Percentiles rank a stretch among this genome's conserved stretches.
phyloP scores from a whole-genome alignment of 2,113 vertebrate genomes.

The Spilogale gracilis region DNA sequence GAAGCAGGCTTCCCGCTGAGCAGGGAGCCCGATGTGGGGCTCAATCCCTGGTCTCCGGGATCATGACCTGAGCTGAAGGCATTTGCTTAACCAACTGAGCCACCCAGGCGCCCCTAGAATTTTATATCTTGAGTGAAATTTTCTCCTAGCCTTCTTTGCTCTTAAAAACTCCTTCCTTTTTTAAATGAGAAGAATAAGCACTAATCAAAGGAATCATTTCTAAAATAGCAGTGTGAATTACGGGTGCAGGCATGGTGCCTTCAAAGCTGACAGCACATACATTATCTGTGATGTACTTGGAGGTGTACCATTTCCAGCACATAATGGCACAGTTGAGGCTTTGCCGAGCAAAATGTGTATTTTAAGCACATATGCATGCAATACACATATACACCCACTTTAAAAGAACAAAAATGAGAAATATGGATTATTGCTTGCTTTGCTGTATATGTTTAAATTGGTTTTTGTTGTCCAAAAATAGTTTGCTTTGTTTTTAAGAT shows the following conservation, averaged over 20 bases:
- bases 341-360: constrained; percentile 34
- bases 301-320: constrained; percentile 22
- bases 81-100: too few species aligned
- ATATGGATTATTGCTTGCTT: constrained; percentile 1
- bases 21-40: too few species aligned
- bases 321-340: background rate
- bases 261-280: background rate
- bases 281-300: background rate
- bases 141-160: constrained; percentile 48
- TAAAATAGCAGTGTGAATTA: background rate
- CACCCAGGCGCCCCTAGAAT: too few species aligned
- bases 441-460: constrained; percentile 53
- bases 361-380: background rate
- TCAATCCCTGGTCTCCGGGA: too few species aligned
- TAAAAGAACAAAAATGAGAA: background rate
- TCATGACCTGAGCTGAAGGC: too few species aligned
- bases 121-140: constrained; percentile 46
- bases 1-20: too few species aligned
- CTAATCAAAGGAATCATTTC: constrained; percentile 16
- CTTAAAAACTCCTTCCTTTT: constrained; percentile 63
- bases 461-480: constrained; percentile 7
- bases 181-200: constrained; percentile 45
- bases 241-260: constrained; percentile 28
- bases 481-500: background rate
- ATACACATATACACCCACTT: background rate